Evolutionary conservation across 2,888 invertebrate genomes (phyloP).

Genomic region (Amblyteles armatorius): DNA sequence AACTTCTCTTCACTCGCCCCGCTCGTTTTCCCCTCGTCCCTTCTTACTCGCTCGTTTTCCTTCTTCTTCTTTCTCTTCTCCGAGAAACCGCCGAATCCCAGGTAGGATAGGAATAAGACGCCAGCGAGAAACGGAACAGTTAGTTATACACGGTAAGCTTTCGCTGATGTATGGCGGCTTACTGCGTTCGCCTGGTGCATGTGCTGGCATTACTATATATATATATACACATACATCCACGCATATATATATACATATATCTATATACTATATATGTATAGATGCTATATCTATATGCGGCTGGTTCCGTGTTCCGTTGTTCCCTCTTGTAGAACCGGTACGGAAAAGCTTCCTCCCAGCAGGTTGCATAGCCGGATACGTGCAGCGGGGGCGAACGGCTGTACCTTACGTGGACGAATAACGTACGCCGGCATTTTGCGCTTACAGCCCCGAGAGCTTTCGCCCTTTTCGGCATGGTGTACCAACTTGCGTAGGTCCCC

Average conservation of each 20-base stretch:
- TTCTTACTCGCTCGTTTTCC: constrained; percentile 57
- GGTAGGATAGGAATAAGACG: constrained; percentile 71
- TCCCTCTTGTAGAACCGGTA: constrained; percentile 46
- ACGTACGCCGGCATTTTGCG: constrained; percentile 48
- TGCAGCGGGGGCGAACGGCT: constrained; percentile 41
- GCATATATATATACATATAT: too few species aligned
- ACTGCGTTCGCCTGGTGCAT: constrained; percentile 66
- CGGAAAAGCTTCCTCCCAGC: constrained; percentile 71
- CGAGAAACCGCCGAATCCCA: constrained; percentile 59
- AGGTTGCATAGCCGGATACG: constrained; percentile 55
- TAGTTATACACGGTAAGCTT: constrained; percentile 76
- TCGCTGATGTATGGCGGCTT: constrained; percentile 76
- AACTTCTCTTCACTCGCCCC: not conserved
- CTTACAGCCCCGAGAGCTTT: constrained; percentile 43
- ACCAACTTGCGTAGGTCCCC: constrained; percentile 4
- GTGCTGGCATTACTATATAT: constrained; percentile 47
- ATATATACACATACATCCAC: not conserved
- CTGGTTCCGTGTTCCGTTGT: constrained; percentile 39
- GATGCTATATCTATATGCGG: not conserved
- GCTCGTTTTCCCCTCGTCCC: constrained; percentile 29
- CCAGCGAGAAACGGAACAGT: constrained; percentile 73
- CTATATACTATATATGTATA: not conserved
- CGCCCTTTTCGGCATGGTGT: constrained; percentile 25
- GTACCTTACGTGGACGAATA: constrained; percentile 58
- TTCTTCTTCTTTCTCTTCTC: constrained; percentile 8